Conservation (phyloP, 1,140 invertebrate species). For the Bombus superbus region DNA sequence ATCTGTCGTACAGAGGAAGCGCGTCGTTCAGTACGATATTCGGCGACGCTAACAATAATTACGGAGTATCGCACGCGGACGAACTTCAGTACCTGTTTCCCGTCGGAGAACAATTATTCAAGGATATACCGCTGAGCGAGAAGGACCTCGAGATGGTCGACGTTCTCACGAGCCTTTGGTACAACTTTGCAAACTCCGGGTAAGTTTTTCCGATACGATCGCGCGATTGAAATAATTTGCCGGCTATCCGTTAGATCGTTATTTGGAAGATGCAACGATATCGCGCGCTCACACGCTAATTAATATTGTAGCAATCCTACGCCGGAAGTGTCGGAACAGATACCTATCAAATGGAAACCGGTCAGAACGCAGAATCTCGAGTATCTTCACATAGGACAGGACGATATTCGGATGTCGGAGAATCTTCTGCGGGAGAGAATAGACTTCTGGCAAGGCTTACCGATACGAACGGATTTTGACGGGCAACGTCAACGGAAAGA, state of each 20-base stretch:
- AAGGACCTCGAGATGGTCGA: conserved; percentile 82
- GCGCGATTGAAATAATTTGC: too few relatives aligned
- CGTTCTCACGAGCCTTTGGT: conserved; percentile 86
- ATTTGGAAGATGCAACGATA: too few relatives aligned
- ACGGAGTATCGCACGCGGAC: conserved; percentile 89
- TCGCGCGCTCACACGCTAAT: not conserved
- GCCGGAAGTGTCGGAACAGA: conserved; percentile 72
- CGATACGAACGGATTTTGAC: conserved; percentile 42
- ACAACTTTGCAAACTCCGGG: conserved; percentile 88
- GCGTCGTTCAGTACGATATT: conserved; percentile 88
- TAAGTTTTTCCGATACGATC: conserved; percentile 72
- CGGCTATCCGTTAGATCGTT: too few relatives aligned
- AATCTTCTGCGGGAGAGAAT: conserved; percentile 77
- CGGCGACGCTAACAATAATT: conserved; percentile 84
- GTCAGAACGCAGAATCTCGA: conserved; percentile 78
- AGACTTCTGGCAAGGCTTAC: conserved; percentile 79
- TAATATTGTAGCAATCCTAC: conserved; percentile 81
- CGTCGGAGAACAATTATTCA: conserved; percentile 84
- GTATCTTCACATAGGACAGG: conserved; percentile 79
- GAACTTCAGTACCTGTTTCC: conserved; percentile 90
- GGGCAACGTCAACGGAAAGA: conserved; percentile 48
- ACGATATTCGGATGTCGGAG: conserved; percentile 75
- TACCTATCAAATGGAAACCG: conserved; percentile 82
- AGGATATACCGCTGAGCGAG: conserved; percentile 78
- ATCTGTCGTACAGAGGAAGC: conserved; percentile 86